Evolutionary conservation across 1,140 invertebrate species (phyloP), one percentile per base, ranked within the genome.

Genomic region (Papilio polytes): DNA sequence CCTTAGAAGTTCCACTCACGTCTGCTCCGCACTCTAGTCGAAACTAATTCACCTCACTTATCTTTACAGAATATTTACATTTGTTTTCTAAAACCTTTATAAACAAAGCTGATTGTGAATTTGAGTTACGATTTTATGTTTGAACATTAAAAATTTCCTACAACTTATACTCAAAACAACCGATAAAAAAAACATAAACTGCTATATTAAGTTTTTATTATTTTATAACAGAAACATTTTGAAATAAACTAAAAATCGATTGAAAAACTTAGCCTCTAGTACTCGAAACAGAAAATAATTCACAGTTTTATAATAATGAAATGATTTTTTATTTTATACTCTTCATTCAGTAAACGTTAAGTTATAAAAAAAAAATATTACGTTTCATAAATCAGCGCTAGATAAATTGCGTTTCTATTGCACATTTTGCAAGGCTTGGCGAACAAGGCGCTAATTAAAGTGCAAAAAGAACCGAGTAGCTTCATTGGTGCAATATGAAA

Each of bases 31-130:
- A 3, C 31, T 36, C 18, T 56, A 22, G 22, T 59, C 48, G 53
- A 78, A 78, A 78, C 48, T 78, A 56, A 78, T 78, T 78, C 59
- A 59, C 63, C 63, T 70, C 63, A 70, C 63, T 70, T 78, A 76
- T 76, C 46, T 53, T 46, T 31, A 76, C 46, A 76, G 13, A 76
- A 51, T 53, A 70, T 70, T 70, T 22, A 26, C 22, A 63, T 63
- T 56, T 56, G 59, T 70, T 70, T 70, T 70, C 26, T 31, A 31
- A 12, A 31, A 70, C 3, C 26, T 70, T 31, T 70, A 31, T 31
- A 70, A 70, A 70, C 12, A 31, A 70, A 70, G 26, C n/a, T 56
- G n/a, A 56, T 20, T 56, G 53, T 9, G 1, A 18, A 6, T n/a
- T 56, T 56, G 6, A 56, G 7, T 20, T 18, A 8, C 8, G n/a